Evolutionary conservation across 2,113 vertebrate genomes (phyloP).

Genomic region (Mystacornis crossleyi): DNA sequence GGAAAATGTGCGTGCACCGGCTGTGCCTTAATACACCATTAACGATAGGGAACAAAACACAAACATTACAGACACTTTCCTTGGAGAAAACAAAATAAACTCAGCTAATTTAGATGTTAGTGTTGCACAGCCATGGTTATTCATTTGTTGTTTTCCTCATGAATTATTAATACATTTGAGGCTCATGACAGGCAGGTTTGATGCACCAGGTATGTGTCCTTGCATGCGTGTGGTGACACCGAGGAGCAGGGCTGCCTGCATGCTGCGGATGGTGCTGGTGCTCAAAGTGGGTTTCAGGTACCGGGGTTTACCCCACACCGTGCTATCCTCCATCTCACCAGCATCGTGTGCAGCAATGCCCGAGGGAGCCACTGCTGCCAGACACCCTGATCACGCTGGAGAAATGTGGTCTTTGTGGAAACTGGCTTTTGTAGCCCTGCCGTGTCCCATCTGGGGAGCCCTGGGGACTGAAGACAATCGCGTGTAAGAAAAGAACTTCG

Average conservation of each 20-base stretch:
- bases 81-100: not conserved
- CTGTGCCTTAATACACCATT: not conserved
- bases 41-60: not conserved
- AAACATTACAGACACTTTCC: not conserved
- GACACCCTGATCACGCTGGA: not conserved
- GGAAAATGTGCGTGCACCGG: not conserved
- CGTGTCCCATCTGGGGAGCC: not conserved
- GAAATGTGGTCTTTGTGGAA: not conserved
- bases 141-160: not conserved
- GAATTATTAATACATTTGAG: not conserved
- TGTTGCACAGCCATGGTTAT: not conserved
- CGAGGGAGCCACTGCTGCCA: not conserved
- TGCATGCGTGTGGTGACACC: rapidly evolving
- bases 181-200: not conserved
- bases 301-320: not conserved
- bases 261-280: rapidly evolving
- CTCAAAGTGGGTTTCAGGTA: not conserved
- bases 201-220: not conserved
- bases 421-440: not conserved
- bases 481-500: not conserved
- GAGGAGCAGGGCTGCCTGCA: not conserved
- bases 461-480: rapidly evolving
- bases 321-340: rapidly evolving
- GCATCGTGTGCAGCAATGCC: rapidly evolving
- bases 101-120: not conserved